Conservation (phyloP, 2,888 invertebrate species). For the Globia sparganii region DNA sequence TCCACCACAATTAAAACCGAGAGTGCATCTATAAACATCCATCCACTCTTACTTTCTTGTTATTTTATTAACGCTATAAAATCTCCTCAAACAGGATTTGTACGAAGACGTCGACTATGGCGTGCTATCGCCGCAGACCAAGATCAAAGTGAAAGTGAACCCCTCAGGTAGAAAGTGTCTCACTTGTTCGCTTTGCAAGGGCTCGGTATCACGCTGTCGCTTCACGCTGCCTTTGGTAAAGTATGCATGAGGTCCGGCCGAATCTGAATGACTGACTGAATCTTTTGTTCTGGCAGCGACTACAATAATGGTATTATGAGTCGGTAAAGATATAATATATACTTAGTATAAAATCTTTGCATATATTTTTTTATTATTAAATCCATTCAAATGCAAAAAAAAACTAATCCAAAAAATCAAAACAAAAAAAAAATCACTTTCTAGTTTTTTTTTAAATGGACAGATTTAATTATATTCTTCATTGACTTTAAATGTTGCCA, state of each 20-base stretch:
- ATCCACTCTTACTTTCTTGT: conserved; percentile 32
- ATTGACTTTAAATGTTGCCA: neutral
- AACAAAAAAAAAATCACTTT: neutral
- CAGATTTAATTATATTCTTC: neutral
- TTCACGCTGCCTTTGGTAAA: conserved; percentile 40
- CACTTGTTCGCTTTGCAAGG: conserved; percentile 68
- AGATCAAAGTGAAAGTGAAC: conserved; percentile 98
- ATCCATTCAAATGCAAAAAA: too few relatives aligned
- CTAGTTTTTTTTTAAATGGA: neutral
- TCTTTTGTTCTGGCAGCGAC: neutral
- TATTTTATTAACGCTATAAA: conserved; percentile 42
- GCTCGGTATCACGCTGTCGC: conserved; percentile 57
- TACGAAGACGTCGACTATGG: conserved; percentile 97
- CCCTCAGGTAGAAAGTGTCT: conserved; percentile 93
- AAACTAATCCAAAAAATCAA: too few relatives aligned
- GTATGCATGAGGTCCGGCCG: conserved; percentile 35
- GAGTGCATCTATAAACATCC: conserved; percentile 11
- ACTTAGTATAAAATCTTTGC: neutral
- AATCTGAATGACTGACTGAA: conserved; percentile 13
- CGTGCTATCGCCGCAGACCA: conserved; percentile 95
- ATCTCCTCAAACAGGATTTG: conserved; percentile 91
- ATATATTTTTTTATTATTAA: too few relatives aligned
- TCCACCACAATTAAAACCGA: conserved; percentile 12
- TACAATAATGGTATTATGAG: too few relatives aligned
- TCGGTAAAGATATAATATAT: neutral